Evolutionary conservation across 2,113 vertebrate species (phyloP), one percentile per base, ranked within the genome.

Genomic region (Paradoxurus hermaphroditus): DNA sequence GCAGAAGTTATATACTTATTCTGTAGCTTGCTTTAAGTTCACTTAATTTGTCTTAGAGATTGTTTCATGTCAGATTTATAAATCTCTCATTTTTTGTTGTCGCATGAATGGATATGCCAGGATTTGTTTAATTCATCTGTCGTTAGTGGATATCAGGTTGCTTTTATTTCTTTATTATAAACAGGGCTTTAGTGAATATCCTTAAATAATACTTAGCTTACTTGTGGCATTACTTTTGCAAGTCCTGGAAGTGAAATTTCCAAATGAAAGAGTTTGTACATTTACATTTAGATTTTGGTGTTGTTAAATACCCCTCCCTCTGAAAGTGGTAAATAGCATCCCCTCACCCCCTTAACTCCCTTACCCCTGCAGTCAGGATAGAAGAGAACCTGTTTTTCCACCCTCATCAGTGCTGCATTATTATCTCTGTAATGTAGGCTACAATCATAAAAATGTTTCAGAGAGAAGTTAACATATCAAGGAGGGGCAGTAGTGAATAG

Each of bases 201-300:
- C 65, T 91, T 53, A 6, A 56, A 10, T 77, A 92, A 72, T 44
- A 34, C 15, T 79, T 86, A 85, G 27, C 67, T 92, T 92, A 41
- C 14, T 9, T 90, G 18, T 53, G 25, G 4, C 4, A 51, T 79
- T 88, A 51, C 2, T 94, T 90, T 94, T 82, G 27, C 77, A 84
- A 75, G 46, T 88, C 36, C 78, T 90, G 46, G 39, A 86, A 97
- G 73, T 94, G 59, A 56, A 85, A 96, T 93, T 95, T 88, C 46
- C 39, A 81, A n/a, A 31, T 81, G n/a, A 90, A 79, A 86, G 27
- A 15, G 13, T 86, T 90, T 91, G 31, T 89, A 34, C 49, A 56
- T 91, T 96, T 89, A 34, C 49, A 56, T 91, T 96, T 90, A 51
- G 46, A 73, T 84, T 90, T 82, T 94, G 27, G 34, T 94, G 36